phyloP scores from a whole-genome alignment of 2,797 vertebrate genomes.

The Sebastes diaconus region DNA sequence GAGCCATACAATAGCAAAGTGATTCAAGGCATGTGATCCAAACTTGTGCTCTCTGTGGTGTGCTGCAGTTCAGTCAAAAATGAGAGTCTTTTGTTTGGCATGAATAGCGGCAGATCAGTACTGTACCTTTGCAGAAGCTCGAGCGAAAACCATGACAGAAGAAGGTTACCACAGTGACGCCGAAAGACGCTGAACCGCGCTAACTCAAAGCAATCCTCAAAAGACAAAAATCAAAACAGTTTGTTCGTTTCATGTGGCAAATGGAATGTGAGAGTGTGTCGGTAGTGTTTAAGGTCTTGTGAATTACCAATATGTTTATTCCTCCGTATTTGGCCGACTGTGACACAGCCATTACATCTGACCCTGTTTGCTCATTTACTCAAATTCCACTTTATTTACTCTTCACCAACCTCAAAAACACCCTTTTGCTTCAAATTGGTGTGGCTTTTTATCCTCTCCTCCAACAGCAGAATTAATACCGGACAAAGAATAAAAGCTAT shows the following conservation, averaged over 20 bases:
- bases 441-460: constrained; percentile 1
- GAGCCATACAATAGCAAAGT: constrained; percentile 45
- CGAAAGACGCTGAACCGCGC: constrained; percentile 21
- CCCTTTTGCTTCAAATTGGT: constrained; percentile 46
- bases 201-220: constrained; percentile 34
- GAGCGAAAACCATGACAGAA: constrained; percentile 40
- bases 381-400: constrained; percentile 27
- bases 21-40: constrained; percentile 50
- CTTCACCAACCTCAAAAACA: constrained; percentile 11
- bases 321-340: constrained; percentile 1
- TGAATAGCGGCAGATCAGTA: constrained; percentile 56
- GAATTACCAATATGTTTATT: constrained; percentile 47
- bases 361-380: constrained; percentile 3
- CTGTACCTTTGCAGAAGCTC: constrained; percentile 22
- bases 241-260: constrained; percentile 18
- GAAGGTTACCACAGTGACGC: constrained; percentile 47
- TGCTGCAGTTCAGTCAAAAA: constrained; percentile 36
- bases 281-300: constrained; percentile 6
- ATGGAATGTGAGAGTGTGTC: not conserved
- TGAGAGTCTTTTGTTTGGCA: constrained; percentile 57
- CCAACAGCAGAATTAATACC: constrained; percentile 57
- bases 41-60: constrained; percentile 33
- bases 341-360: not conserved
- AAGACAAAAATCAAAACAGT: constrained; percentile 39
- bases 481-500: constrained; percentile 17